Evolutionary conservation across 2,797 vertebrate genomes (phyloP).

Genomic region (Rallus crepitans): DNA sequence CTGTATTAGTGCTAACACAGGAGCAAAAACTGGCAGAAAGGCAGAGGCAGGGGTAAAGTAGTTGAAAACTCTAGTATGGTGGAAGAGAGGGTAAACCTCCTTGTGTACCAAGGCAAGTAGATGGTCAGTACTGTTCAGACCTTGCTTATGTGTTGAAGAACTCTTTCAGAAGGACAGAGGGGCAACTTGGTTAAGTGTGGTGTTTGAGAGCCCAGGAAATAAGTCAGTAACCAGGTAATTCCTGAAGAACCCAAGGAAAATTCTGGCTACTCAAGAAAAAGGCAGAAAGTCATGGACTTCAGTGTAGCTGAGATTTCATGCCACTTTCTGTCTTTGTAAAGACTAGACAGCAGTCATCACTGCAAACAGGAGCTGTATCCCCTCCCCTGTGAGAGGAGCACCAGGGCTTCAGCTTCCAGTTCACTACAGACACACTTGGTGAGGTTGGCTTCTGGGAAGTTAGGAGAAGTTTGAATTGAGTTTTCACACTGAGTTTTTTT

Average conservation of each 20-base stretch:
- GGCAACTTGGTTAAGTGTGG: fast-evolving
- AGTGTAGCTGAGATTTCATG: background rate
- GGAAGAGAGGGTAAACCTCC: background rate
- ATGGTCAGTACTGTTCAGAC: background rate
- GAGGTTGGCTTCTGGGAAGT: background rate
- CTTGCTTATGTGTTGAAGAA: background rate
- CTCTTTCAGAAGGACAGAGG: background rate
- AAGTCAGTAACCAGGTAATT: background rate
- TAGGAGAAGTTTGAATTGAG: background rate
- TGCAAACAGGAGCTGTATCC: background rate
- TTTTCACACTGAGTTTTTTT: background rate
- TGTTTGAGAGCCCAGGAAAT: background rate
- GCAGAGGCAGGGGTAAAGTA: background rate
- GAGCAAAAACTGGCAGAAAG: background rate
- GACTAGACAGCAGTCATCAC: background rate
- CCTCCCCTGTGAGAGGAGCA: background rate
- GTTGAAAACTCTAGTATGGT: background rate
- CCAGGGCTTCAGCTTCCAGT: background rate
- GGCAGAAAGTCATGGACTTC: background rate
- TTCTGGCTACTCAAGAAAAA: background rate
- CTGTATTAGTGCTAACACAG: background rate
- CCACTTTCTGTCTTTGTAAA: background rate
- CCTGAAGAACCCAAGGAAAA: background rate
- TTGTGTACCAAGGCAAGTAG: background rate
- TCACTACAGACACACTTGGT: background rate